Percentiles rank a stretch among this genome's conserved stretches.
Conservation (phyloP, 2,113 vertebrate species). For the Pyxicephalus adspersus region DNA sequence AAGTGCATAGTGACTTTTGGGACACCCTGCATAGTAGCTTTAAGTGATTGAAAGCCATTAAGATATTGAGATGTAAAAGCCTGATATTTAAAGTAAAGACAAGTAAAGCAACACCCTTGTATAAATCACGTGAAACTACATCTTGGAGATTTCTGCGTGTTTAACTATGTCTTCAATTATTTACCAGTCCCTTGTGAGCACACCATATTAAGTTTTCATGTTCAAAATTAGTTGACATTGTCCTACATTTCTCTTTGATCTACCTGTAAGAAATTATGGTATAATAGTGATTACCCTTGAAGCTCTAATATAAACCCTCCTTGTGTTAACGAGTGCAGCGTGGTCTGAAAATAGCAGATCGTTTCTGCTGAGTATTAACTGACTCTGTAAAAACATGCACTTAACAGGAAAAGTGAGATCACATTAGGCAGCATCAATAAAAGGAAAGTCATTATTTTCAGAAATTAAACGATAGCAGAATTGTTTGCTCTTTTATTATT, state of each 20-base stretch:
- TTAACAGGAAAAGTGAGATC: not conserved
- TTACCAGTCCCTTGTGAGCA: too few species aligned
- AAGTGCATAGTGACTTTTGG: too few species aligned
- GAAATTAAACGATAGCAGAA: too few species aligned
- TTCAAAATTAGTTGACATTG: not conserved
- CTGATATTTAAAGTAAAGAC: too few species aligned
- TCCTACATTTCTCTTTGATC: not conserved
- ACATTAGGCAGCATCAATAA: not conserved
- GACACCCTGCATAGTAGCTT: too few species aligned
- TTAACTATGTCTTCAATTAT: too few species aligned
- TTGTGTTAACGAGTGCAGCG: not conserved
- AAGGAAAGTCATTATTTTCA: not conserved
- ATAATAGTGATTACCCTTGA: conserved; percentile 2
- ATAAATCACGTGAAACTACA: too few species aligned
- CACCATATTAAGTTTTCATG: conserved; percentile 1
- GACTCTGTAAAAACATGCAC: conserved; percentile 1
- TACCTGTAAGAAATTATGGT: not conserved
- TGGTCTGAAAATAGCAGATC: not conserved
- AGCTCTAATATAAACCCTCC: not conserved
- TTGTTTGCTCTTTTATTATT: too few species aligned
- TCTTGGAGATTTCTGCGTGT: too few species aligned
- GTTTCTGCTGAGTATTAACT: conserved; percentile 1
- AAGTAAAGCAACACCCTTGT: too few species aligned
- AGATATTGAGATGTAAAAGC: too few species aligned
- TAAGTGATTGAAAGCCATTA: too few species aligned